Percentiles rank a stretch among this genome's conserved stretches.
Conservation (phyloP, 2,113 vertebrate genomes). For the Psittacus erithacus region DNA sequence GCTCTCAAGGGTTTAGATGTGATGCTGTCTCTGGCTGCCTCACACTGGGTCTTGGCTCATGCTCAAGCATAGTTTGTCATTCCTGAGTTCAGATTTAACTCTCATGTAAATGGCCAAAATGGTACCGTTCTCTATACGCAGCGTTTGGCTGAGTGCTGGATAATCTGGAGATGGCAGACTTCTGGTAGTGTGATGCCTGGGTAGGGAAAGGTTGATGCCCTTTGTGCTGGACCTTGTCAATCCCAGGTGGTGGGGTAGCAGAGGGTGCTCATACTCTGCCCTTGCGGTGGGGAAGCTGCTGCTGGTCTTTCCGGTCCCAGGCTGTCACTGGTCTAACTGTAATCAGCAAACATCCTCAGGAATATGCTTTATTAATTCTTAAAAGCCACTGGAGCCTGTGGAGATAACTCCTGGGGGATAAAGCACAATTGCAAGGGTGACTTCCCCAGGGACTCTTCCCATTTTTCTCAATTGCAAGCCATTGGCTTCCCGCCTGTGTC, state of each 20-base stretch:
- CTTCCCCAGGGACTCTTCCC: background rate
- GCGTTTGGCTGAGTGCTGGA: background rate
- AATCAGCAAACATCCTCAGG: background rate
- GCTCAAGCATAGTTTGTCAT: background rate
- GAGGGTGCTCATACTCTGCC: background rate
- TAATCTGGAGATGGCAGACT: accelerated
- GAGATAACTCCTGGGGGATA: background rate
- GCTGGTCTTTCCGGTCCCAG: background rate
- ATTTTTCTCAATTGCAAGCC: background rate
- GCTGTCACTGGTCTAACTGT: background rate
- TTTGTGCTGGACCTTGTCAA: background rate
- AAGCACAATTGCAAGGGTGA: background rate
- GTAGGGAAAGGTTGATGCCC: background rate
- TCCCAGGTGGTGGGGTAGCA: background rate
- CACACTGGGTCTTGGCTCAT: accelerated
- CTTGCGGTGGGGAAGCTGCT: background rate
- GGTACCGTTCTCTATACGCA: accelerated
- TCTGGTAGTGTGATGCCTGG: accelerated
- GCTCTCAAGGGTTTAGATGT: background rate
- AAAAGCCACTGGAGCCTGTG: background rate
- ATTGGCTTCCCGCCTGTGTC: background rate
- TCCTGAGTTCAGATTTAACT: background rate
- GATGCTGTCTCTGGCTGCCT: background rate
- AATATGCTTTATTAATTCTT: background rate
- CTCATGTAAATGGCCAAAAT: background rate